Percentiles rank a stretch among this genome's conserved stretches.
Evolutionary conservation across 1,140 invertebrate species (phyloP).

Genomic region (Drosophila arawakana): DNA sequence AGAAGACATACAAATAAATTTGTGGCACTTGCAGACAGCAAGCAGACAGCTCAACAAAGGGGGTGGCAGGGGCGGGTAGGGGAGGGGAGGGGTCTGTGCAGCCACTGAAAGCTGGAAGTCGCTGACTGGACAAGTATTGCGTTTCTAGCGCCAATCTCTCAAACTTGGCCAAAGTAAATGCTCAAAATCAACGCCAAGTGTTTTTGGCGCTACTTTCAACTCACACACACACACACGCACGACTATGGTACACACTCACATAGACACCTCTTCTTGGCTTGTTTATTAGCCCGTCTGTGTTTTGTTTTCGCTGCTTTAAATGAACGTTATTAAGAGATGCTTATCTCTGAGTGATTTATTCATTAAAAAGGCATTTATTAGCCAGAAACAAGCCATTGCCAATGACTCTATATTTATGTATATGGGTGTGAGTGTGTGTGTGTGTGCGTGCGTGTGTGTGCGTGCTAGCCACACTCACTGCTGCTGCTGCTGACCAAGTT

Average conservation of each 20-base stretch:
- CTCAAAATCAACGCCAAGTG: conserved; percentile 59
- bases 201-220: conserved; percentile 55
- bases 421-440: conserved; percentile 40
- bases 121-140: conserved; percentile 36
- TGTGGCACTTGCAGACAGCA: conserved; percentile 73
- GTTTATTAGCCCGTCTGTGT: conserved; percentile 58
- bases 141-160: conserved; percentile 66
- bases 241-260: not conserved
- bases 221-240: not conserved
- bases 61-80: not conserved
- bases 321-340: conserved; percentile 82
- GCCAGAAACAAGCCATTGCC: conserved; percentile 65
- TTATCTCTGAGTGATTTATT: conserved; percentile 84
- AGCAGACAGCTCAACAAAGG: conserved; percentile 45
- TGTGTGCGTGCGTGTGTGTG: conserved; percentile 43
- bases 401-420: not conserved
- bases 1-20: conserved; percentile 80
- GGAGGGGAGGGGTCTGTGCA: not conserved
- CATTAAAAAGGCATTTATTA: conserved; percentile 84
- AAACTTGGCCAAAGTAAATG: conserved; percentile 56
- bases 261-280: conserved; percentile 26
- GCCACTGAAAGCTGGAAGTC: conserved; percentile 23
- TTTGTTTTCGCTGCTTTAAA: conserved; percentile 82
- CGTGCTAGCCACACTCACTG: conserved; percentile 52
- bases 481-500: conserved; percentile 26